A percentile compares a stretch with the other conserved stretches of the same genome.
Conservation (phyloP, 2,113 vertebrate genomes). For the Rhabdomys dilectus region DNA sequence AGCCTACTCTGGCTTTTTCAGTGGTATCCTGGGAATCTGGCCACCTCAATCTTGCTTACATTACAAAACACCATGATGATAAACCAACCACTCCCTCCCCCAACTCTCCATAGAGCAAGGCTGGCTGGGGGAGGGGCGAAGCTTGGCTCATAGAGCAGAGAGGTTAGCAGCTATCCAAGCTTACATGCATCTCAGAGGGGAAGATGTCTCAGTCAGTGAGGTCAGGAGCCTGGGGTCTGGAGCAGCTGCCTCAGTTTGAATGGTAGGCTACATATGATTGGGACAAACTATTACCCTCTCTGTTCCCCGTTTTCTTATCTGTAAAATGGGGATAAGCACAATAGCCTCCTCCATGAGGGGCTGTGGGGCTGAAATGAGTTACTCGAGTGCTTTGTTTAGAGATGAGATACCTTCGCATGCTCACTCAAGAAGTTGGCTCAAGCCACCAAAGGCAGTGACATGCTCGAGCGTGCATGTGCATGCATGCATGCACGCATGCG, state of each 20-base stretch:
- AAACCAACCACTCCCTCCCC: neutral
- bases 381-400: rapidly evolving
- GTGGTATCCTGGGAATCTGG: rapidly evolving
- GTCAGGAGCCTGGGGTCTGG: rapidly evolving
- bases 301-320: neutral
- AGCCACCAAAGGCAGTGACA: no score
- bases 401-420: neutral
- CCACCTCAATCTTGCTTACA: neutral
- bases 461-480: no score
- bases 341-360: neutral
- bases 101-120: neutral
- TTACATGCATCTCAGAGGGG: rapidly evolving
- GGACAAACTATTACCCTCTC: neutral
- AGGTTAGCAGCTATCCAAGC: neutral
- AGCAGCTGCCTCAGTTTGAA: neutral
- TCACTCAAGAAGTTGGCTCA: neutral
- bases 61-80: neutral
- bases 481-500: neutral
- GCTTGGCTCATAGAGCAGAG: neutral
- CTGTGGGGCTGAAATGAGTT: rapidly evolving
- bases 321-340: neutral
- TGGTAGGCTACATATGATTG: neutral
- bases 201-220: rapidly evolving
- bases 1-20: no score
- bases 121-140: no score